Conservation (phyloP, 2,797 vertebrate genomes). For the Cyclopterus lumpus region DNA sequence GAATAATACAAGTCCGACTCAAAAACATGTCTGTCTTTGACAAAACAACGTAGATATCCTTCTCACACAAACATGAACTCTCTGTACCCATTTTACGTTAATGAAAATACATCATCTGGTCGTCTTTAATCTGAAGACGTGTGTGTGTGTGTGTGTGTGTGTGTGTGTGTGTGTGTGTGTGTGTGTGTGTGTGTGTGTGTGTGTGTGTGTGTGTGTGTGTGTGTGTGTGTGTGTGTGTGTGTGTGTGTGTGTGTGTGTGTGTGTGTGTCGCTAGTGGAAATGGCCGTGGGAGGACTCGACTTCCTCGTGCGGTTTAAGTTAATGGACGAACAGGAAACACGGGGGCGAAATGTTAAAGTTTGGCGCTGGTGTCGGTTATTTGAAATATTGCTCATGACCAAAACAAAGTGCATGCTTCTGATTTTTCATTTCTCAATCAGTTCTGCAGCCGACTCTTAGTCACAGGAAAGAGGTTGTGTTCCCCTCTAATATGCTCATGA, state of each 20-base stretch:
- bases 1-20: neutral
- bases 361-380: slow-evolving; percentile 27
- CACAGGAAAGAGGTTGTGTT: slow-evolving; percentile 6
- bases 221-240: neutral
- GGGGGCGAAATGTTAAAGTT: slow-evolving; percentile 56
- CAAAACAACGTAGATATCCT: neutral
- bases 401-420: slow-evolving; percentile 30
- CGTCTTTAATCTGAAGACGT: slow-evolving; percentile 11
- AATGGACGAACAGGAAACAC: slow-evolving; percentile 73
- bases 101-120: neutral
- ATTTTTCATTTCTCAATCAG: slow-evolving; percentile 38
- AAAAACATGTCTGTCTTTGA: neutral
- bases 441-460: neutral
- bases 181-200: neutral
- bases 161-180: slow-evolving; percentile 23
- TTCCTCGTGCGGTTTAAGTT: slow-evolving; percentile 71
- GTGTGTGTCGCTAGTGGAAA: slow-evolving; percentile 68
- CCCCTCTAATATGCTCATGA: slow-evolving; percentile 26
- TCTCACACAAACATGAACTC: neutral
- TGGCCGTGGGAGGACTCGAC: slow-evolving; percentile 71
- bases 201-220: neutral
- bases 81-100: neutral
- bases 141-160: neutral
- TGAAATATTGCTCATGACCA: slow-evolving; percentile 34
- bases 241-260: neutral